A percentile compares a stretch with the other conserved stretches of the same genome.
Conservation (phyloP, 2,113 vertebrate genomes). For the Castor canadensis region DNA sequence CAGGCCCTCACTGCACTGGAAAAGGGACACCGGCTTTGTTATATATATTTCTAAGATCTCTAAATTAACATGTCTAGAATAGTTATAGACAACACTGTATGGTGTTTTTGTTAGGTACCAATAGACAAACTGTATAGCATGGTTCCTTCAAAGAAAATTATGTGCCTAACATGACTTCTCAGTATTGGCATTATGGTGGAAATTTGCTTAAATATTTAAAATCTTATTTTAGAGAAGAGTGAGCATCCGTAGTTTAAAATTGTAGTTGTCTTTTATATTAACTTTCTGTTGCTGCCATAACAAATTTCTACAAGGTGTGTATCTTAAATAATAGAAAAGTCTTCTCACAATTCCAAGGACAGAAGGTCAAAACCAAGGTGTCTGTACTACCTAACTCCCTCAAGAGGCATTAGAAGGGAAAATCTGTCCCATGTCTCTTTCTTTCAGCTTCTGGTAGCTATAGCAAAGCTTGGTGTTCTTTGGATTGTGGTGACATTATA, state of each 20-base stretch:
- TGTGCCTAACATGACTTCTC: not conserved
- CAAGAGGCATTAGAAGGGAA: accelerated
- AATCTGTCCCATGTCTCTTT: not conserved
- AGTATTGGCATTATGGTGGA: conserved; percentile 26
- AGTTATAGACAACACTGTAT: not conserved
- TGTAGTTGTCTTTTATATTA: not conserved
- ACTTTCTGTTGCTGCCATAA: not conserved
- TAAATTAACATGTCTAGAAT: conserved; percentile 60
- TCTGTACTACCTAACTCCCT: not conserved
- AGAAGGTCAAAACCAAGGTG: not conserved
- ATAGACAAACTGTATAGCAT: not conserved
- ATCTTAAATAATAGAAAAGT: not conserved
- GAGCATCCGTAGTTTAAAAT: conserved; percentile 49
- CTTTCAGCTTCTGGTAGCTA: not conserved
- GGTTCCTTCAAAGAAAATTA: not conserved
- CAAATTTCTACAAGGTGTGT: not conserved
- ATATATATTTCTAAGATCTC: conserved; percentile 47
- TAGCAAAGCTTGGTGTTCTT: accelerated
- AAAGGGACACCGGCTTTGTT: conserved; percentile 37
- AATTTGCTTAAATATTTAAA: not conserved
- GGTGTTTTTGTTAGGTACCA: conserved; percentile 34
- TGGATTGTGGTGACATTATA: not conserved
- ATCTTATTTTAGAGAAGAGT: conserved; percentile 7
- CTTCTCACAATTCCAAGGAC: not conserved
- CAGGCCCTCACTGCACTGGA: conserved; percentile 58